Evolutionary conservation across 1,140 invertebrate genomes (phyloP).

Genomic region (Ostrea edulis): DNA sequence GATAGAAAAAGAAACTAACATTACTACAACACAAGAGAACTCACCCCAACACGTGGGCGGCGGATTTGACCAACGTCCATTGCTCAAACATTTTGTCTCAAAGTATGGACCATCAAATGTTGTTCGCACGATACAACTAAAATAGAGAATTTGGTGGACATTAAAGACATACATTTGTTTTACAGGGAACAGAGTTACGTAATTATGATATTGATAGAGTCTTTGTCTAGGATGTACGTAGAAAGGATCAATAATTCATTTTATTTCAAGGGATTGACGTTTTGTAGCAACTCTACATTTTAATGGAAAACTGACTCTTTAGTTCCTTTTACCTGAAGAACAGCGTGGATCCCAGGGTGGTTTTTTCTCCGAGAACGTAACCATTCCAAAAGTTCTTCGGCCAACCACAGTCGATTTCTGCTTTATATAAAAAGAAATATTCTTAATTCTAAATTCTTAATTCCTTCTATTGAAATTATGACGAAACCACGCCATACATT

Average conservation of each 20-base stretch:
- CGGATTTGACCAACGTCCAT: conserved; percentile 95
- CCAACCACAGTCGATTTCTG: conserved; percentile 96
- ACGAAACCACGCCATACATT: neutral
- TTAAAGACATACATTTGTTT: neutral
- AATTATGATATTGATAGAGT: no score
- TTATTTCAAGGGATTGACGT: no score
- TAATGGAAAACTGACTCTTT: neutral
- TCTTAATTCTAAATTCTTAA: neutral
- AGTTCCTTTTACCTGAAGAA: conserved; percentile 85
- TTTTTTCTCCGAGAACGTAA: conserved; percentile 95
- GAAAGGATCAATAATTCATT: no score
- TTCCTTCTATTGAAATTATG: neutral
- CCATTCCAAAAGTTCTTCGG: conserved; percentile 95
- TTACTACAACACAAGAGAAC: no score
- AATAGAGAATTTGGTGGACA: neutral
- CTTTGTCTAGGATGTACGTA: no score
- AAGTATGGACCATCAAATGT: conserved; percentile 86
- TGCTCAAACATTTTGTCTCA: conserved; percentile 93
- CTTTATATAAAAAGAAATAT: conserved; percentile 2
- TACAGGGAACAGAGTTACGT: no score
- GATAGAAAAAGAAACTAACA: no score
- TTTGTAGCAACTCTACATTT: no score
- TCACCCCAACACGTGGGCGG: conserved; percentile 91
- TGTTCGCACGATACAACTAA: conserved; percentile 94
- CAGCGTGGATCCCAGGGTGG: conserved; percentile 92